Percentiles rank a stretch among this genome's conserved stretches.
Evolutionary conservation across 2,888 invertebrate species (phyloP).

Genomic region (Homarus gammarus): DNA sequence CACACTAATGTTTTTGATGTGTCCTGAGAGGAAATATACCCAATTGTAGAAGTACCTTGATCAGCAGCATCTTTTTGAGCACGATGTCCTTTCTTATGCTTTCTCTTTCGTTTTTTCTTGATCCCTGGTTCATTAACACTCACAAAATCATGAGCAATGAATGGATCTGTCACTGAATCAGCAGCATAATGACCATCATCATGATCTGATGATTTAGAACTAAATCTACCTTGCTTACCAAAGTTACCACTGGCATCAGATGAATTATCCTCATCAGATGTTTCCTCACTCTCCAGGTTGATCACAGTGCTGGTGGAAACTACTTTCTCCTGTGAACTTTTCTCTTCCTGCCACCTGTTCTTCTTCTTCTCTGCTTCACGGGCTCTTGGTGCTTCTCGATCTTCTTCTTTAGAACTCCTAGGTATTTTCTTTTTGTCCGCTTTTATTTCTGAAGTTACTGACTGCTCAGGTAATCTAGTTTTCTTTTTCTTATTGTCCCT

Average conservation of each 20-base stretch:
- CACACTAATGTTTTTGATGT: neutral
- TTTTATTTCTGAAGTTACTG: neutral
- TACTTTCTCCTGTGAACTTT: conserved; percentile 48
- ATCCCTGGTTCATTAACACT: too few species aligned
- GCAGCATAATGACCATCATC: conserved; percentile 5
- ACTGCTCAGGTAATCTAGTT: neutral
- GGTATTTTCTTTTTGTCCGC: neutral
- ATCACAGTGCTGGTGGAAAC: conserved; percentile 46
- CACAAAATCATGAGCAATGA: neutral
- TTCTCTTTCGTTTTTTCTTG: conserved; percentile 46
- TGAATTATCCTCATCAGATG: neutral
- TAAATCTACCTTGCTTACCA: neutral
- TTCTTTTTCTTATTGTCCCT: conserved; percentile 8
- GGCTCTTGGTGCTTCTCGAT: neutral
- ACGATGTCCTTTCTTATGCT: conserved; percentile 7
- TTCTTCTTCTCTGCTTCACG: conserved; percentile 26
- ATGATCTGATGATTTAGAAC: neutral
- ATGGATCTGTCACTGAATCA: conserved; percentile 38
- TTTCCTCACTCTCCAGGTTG: conserved; percentile 31
- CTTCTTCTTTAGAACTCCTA: neutral
- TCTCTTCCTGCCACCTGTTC: conserved; percentile 21
- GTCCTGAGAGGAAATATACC: neutral
- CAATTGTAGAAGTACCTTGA: neutral
- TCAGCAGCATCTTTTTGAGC: neutral
- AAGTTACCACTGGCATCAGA: conserved; percentile 1